Conservation (phyloP, 2,797 vertebrate genomes). For the Fundulus diaphanus region DNA sequence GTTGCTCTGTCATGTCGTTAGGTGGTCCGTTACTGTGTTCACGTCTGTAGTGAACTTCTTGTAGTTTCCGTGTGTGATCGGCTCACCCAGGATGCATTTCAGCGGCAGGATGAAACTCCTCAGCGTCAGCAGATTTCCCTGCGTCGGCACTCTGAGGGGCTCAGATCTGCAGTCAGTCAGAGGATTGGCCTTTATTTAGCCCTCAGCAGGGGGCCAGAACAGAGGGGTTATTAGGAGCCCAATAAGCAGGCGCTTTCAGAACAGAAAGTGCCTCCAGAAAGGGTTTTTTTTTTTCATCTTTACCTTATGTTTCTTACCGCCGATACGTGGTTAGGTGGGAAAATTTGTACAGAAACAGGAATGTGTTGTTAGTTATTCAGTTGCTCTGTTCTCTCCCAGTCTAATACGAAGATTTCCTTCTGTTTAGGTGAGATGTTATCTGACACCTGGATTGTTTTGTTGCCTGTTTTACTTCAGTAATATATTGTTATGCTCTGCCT, state of each 20-base stretch:
- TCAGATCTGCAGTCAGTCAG: slow-evolving; percentile 48
- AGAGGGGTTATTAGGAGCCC: slow-evolving; percentile 50
- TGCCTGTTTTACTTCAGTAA: background rate
- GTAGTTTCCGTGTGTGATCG: background rate
- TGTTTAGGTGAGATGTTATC: background rate
- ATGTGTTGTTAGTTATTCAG: background rate
- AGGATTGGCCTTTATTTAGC: slow-evolving; percentile 48
- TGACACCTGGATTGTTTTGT: background rate
- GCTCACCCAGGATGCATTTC: background rate
- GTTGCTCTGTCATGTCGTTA: no score
- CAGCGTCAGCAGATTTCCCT: slow-evolving; percentile 14
- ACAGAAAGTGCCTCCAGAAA: slow-evolving; percentile 29
- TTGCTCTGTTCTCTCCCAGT: background rate
- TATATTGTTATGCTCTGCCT: background rate
- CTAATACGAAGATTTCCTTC: background rate
- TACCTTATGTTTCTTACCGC: slow-evolving; percentile 25
- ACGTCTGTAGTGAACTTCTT: background rate
- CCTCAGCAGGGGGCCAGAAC: slow-evolving; percentile 42
- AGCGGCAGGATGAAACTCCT: background rate
- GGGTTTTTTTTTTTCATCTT: slow-evolving; percentile 40
- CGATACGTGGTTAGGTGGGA: slow-evolving; percentile 31
- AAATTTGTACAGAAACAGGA: slow-evolving; percentile 3
- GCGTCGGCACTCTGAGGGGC: slow-evolving; percentile 30
- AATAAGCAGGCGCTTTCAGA: slow-evolving; percentile 40
- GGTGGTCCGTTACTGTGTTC: background rate